Conservation (phyloP, 1,140 invertebrate genomes). For the Cotesia typhae region DNA sequence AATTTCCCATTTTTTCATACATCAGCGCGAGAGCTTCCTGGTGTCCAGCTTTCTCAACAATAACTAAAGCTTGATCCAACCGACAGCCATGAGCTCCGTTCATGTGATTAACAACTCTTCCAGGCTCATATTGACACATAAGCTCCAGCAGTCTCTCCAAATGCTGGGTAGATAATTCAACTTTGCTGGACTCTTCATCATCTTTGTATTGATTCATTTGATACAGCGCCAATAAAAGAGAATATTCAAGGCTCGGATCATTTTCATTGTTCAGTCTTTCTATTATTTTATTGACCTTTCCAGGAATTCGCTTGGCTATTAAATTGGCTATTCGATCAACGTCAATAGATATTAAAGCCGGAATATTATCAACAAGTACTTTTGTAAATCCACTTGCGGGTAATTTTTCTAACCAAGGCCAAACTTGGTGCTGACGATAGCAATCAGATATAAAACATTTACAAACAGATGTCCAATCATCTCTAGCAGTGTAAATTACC, state of each 20-base stretch:
- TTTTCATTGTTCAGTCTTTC: conserved; percentile 50
- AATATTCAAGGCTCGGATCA: conserved; percentile 66
- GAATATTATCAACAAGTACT: conserved; percentile 48
- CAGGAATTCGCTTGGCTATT: conserved; percentile 48
- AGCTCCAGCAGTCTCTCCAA: conserved; percentile 74
- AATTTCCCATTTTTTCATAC: conserved; percentile 62
- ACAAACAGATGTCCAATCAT: conserved; percentile 61
- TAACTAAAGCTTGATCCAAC: conserved; percentile 56
- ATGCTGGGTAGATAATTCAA: conserved; percentile 65
- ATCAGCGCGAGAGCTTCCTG: conserved; percentile 60
- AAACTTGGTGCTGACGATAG: conserved; percentile 54
- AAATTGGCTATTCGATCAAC: conserved; percentile 50
- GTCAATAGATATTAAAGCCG: conserved; percentile 50
- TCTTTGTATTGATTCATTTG: conserved; percentile 63
- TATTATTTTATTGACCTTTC: conserved; percentile 54
- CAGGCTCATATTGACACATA: conserved; percentile 72
- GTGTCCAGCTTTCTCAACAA: conserved; percentile 54
- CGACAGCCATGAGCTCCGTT: conserved; percentile 58
- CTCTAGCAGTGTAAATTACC: conserved; percentile 56
- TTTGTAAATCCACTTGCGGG: conserved; percentile 50
- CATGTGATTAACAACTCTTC: conserved; percentile 56
- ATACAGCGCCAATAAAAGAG: conserved; percentile 72
- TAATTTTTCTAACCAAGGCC: conserved; percentile 57
- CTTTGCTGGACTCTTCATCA: conserved; percentile 54
- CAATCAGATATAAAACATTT: conserved; percentile 57